Evolutionary conservation across 2,113 vertebrate genomes (phyloP).

Genomic region (Conger conger): DNA sequence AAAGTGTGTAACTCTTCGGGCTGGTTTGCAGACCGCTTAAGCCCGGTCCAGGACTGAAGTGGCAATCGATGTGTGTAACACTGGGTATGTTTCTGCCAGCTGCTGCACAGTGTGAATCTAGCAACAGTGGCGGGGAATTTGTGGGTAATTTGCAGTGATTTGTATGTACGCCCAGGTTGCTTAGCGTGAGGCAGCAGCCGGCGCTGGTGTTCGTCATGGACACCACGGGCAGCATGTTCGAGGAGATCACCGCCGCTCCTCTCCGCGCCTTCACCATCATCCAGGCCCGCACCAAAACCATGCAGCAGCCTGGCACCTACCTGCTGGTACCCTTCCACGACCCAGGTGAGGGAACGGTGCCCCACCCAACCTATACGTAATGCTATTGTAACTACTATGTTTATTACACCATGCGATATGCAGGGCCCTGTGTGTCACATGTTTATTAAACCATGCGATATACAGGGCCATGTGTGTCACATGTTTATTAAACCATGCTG

Average conservation of each 20-base stretch:
- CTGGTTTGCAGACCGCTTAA: too few species aligned
- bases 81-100: too few species aligned
- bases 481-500: background rate
- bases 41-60: too few species aligned
- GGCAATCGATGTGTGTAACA: too few species aligned
- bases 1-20: too few species aligned
- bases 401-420: too few species aligned
- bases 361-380: background rate
- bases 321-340: slow-evolving; percentile 84
- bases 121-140: background rate
- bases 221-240: slow-evolving; percentile 86
- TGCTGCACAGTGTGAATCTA: too few species aligned
- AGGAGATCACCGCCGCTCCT: slow-evolving; percentile 81
- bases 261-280: slow-evolving; percentile 69
- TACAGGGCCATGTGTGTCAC: background rate
- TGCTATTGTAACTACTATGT: background rate
- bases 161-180: slow-evolving; percentile 61
- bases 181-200: slow-evolving; percentile 74
- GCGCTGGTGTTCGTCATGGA: slow-evolving; percentile 83
- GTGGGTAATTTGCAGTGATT: background rate
- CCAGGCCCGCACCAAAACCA: slow-evolving; percentile 44
- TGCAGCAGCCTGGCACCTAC: slow-evolving; percentile 61
- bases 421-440: background rate
- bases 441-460: background rate
- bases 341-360: slow-evolving; percentile 61